These are phyloP conservation scores for Megaptera novaeangliae DNA, from an alignment of 2,113 vertebrate species.

Conservation along the genomic window DNA sequence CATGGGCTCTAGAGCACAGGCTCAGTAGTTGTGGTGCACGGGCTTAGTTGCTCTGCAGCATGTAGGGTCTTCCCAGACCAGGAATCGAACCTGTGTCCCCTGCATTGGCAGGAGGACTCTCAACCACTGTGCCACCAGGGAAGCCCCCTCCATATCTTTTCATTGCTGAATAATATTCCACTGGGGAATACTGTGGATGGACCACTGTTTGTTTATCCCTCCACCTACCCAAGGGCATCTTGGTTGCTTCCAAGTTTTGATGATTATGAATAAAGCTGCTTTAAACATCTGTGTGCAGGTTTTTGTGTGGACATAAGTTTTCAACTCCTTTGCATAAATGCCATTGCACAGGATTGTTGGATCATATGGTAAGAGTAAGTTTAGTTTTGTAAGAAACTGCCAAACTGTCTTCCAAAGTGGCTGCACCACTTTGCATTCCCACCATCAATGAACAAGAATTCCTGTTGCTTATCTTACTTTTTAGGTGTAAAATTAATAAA, in stretches of 20 bases:
- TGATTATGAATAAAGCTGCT: not conserved
- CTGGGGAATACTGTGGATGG: not conserved
- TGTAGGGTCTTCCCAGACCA: too few species aligned
- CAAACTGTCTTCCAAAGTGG: not conserved
- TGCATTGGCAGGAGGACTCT: too few species aligned
- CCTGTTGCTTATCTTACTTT: not conserved
- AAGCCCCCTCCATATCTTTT: not conserved
- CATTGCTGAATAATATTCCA: not conserved
- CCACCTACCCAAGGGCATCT: not conserved
- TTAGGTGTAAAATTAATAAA: not conserved
- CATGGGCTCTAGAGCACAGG: too few species aligned
- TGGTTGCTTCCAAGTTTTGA: not conserved
- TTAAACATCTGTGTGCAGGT: not conserved
- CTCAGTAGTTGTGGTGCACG: too few species aligned
- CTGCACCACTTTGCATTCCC: not conserved
- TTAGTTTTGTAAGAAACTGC: not conserved
- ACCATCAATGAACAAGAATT: not conserved
- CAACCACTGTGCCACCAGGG: too few species aligned
- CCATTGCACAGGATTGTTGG: too few species aligned
- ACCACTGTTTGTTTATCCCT: fast-evolving
- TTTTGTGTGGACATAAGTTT: not conserved
- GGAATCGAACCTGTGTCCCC: too few species aligned
- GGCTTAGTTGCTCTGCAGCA: too few species aligned
- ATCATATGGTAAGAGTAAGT: not conserved
- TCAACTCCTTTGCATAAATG: not conserved